phyloP scores from a whole-genome alignment of 2,888 invertebrate species.

The Drosophila emarginata region DNA sequence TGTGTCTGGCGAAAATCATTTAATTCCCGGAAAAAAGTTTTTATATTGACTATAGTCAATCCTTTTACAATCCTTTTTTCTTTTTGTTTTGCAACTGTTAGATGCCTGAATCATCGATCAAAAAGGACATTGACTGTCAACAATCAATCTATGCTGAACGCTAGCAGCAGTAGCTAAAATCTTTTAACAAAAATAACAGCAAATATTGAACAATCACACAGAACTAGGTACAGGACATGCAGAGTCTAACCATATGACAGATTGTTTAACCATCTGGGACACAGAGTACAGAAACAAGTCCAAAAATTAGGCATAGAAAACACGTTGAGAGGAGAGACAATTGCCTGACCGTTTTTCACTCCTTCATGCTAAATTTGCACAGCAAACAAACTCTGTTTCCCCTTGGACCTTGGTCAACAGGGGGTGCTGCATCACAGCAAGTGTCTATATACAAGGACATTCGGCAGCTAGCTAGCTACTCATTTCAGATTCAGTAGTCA shows the following conservation, averaged over 20 bases:
- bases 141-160: slow-evolving; percentile 39
- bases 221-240: background rate
- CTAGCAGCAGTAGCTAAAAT: slow-evolving; percentile 47
- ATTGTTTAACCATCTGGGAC: slow-evolving; percentile 45
- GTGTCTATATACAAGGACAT: slow-evolving; percentile 44
- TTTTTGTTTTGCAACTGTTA: no score
- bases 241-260: slow-evolving; percentile 54
- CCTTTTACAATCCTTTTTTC: slow-evolving; percentile 8
- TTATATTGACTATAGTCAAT: slow-evolving; percentile 1
- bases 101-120: slow-evolving; percentile 49
- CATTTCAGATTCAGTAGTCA: slow-evolving; percentile 55
- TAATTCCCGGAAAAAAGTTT: background rate
- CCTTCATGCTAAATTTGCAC: slow-evolving; percentile 76
- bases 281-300: slow-evolving; percentile 47
- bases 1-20: background rate
- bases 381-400: slow-evolving; percentile 62
- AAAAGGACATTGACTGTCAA: slow-evolving; percentile 62
- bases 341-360: slow-evolving; percentile 71
- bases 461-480: slow-evolving; percentile 34
- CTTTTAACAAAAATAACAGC: slow-evolving; percentile 36
- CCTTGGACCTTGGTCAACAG: slow-evolving; percentile 46
- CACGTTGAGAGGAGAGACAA: slow-evolving; percentile 28
- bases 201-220: slow-evolving; percentile 70
- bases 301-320: slow-evolving; percentile 47
- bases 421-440: slow-evolving; percentile 56